Percentiles rank a stretch among this genome's conserved stretches.
These are phyloP conservation scores for Sebastes kiyomatsui DNA, from an alignment of 2,797 vertebrate species.

Conservation along the genomic window DNA sequence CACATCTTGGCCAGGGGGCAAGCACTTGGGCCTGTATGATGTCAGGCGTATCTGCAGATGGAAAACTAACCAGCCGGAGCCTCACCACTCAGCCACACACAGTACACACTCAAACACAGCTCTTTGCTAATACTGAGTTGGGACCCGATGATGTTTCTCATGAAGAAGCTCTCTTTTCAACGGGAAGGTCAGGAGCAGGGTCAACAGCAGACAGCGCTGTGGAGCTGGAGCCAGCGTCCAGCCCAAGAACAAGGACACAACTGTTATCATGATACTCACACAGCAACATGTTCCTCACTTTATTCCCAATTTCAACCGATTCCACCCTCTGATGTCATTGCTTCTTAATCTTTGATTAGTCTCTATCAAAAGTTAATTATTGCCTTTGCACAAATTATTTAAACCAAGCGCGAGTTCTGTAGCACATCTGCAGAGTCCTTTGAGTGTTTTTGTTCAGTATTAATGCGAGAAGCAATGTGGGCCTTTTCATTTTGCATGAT, in stretches of 20 bases:
- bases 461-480: conserved; percentile 50
- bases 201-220: conserved; percentile 2
- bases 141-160: conserved; percentile 10
- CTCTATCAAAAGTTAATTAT: conserved; percentile 53
- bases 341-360: conserved; percentile 13
- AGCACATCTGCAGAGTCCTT: conserved; percentile 52
- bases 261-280: not conserved
- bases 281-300: not conserved
- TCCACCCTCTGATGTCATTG: conserved; percentile 10
- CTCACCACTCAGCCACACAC: conserved; percentile 31
- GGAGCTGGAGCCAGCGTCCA: not conserved
- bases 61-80: conserved; percentile 58
- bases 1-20: conserved; percentile 62
- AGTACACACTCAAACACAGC: conserved; percentile 36
- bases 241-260: not conserved
- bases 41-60: conserved; percentile 65
- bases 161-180: conserved; percentile 20
- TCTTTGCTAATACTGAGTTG: conserved; percentile 22
- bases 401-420: conserved; percentile 17
- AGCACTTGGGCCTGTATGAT: conserved; percentile 62
- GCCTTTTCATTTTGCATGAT: conserved; percentile 68
- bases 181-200: conserved; percentile 17
- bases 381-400: conserved; percentile 50
- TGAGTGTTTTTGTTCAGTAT: conserved; percentile 62
- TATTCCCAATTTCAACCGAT: not conserved